Percentiles rank a stretch among this genome's conserved stretches.
Conservation (phyloP, 2,797 vertebrate species). For the Melanotaenia maccullochi region DNA sequence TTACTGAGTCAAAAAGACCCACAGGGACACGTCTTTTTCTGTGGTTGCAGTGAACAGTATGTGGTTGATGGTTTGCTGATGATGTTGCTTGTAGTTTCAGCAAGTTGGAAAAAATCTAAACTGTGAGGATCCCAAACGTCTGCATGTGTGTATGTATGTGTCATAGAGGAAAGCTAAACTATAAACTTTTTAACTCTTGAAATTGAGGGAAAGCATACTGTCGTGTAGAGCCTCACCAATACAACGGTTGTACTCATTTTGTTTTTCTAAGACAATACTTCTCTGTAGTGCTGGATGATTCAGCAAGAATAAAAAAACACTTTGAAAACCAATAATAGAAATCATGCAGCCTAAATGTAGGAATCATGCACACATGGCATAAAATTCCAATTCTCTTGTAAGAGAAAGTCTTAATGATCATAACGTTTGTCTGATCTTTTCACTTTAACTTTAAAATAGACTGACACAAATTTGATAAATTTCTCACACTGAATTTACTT, state of each 20-base stretch:
- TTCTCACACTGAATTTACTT: neutral
- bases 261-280: neutral
- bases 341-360: constrained; percentile 1
- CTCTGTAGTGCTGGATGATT: neutral
- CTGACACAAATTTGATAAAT: neutral
- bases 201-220: neutral
- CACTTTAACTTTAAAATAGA: neutral
- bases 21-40: constrained; percentile 7
- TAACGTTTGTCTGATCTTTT: neutral
- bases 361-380: no score
- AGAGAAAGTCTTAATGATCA: constrained; percentile 15
- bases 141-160: neutral
- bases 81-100: constrained; percentile 20
- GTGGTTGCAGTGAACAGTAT: constrained; percentile 28
- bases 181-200: constrained; percentile 6
- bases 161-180: neutral
- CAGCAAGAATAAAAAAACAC: neutral
- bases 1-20: constrained; percentile 7
- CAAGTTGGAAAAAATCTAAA: neutral
- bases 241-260: no score
- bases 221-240: neutral
- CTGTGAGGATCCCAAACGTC: neutral
- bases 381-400: neutral
- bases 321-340: constrained; percentile 14
- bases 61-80: constrained; percentile 32